Evolutionary conservation across 2,888 invertebrate species (phyloP).

Genomic region (Clepsis dumicolana): DNA sequence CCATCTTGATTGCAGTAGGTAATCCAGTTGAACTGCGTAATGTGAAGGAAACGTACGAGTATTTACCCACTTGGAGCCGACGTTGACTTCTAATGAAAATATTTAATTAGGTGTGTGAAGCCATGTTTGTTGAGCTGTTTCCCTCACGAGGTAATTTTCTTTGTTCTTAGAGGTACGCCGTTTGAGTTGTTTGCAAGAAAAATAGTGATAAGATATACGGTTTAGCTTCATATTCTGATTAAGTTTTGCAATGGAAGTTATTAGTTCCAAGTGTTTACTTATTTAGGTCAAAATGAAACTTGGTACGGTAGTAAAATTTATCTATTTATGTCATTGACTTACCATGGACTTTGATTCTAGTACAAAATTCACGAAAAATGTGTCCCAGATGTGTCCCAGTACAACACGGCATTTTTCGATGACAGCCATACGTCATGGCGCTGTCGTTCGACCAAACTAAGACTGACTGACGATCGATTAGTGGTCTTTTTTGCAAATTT

Average conservation of each 20-base stretch:
- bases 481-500: no score
- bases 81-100: slow-evolving; percentile 60
- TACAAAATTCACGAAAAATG: no score
- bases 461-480: no score
- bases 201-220: slow-evolving; percentile 33
- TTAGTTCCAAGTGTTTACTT: background rate
- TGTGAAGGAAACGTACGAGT: slow-evolving; percentile 46
- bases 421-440: no score
- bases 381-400: no score
- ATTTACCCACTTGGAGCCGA: slow-evolving; percentile 52
- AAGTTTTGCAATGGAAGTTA: background rate
- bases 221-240: background rate
- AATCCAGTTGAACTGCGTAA: slow-evolving; percentile 32
- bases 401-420: no score
- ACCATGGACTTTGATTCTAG: no score
- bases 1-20: slow-evolving; percentile 16
- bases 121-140: slow-evolving; percentile 52
- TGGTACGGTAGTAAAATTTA: background rate
- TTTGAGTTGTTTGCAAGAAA: slow-evolving; percentile 33
- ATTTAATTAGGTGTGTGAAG: slow-evolving; percentile 58
- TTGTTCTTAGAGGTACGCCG: slow-evolving; percentile 47
- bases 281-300: background rate
- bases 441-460: no score
- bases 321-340: no score
- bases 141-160: slow-evolving; percentile 57